A percentile compares a stretch with the other conserved stretches of the same genome.
Evolutionary conservation across 1,140 invertebrate species (phyloP).

Genomic region (Cephus cinctus): DNA sequence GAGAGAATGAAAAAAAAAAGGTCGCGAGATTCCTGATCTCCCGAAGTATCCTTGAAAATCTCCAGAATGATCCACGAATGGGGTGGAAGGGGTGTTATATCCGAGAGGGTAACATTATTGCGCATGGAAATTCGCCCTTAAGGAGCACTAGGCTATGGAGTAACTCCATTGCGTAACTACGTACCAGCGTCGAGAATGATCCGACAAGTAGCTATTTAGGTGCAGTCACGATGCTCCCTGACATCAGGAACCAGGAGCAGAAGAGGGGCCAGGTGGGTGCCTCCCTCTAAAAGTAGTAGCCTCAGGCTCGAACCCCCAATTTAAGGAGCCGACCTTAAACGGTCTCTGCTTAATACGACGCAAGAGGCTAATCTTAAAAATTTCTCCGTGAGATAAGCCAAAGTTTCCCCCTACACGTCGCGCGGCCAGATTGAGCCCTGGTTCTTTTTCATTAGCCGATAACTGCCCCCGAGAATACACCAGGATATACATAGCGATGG

Average conservation of each 20-base stretch:
- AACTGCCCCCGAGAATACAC: constrained; percentile 40
- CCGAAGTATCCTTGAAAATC: no score
- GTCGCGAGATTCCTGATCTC: no score
- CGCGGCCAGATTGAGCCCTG: constrained; percentile 28
- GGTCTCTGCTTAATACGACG: constrained; percentile 50
- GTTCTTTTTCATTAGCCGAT: constrained; percentile 53
- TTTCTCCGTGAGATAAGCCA: constrained; percentile 33
- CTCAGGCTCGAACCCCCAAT: constrained; percentile 21
- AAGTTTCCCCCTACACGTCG: constrained; percentile 16
- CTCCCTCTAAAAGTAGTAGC: constrained; percentile 9
- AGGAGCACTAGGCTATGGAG: no score
- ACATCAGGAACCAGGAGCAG: neutral
- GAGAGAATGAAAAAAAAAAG: no score
- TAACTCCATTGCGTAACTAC: no score
- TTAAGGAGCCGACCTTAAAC: constrained; percentile 39
- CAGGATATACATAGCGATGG: no score
- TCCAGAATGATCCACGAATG: no score
- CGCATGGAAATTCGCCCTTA: no score
- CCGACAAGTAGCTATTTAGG: constrained; percentile 56
- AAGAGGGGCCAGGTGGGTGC: neutral
- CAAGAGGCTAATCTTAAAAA: constrained; percentile 53
- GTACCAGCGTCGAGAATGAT: constrained; percentile 35
- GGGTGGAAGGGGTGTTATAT: no score
- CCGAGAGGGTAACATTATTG: no score
- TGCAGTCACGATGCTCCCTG: constrained; percentile 34